Conservation (phyloP, 1,140 invertebrate species). For the Ceratitis capitata region DNA sequence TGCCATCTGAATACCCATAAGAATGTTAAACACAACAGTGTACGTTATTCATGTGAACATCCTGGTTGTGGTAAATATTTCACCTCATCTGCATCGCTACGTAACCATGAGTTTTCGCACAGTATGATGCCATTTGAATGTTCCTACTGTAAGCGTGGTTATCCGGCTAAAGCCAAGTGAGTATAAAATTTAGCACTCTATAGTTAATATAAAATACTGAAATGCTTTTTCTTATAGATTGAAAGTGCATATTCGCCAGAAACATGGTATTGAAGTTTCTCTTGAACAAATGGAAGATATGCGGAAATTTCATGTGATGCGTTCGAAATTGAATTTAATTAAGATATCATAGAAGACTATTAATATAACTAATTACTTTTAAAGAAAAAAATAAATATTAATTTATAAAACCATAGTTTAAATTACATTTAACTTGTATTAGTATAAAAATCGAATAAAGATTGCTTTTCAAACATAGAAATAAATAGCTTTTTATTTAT, state of each 20-base stretch:
- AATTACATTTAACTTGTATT: background rate
- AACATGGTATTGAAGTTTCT: slow-evolving; percentile 46
- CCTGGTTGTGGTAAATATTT: slow-evolving; percentile 49
- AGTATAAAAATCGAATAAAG: background rate
- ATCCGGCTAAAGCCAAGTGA: slow-evolving; percentile 52
- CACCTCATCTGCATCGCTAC: slow-evolving; percentile 49
- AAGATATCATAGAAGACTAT: slow-evolving; percentile 27
- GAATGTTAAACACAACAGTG: slow-evolving; percentile 49
- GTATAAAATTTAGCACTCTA: slow-evolving; percentile 41
- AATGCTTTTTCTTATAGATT: slow-evolving; percentile 45
- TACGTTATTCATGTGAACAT: slow-evolving; percentile 50
- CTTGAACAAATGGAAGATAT: slow-evolving; percentile 50
- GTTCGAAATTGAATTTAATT: slow-evolving; percentile 50
- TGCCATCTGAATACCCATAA: slow-evolving; percentile 52
- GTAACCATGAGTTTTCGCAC: slow-evolving; percentile 52
- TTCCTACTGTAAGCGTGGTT: slow-evolving; percentile 49
- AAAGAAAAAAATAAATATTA: background rate
- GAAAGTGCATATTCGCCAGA: slow-evolving; percentile 47
- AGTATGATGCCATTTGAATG: slow-evolving; percentile 55
- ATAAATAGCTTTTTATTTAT: background rate
- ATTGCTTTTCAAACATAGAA: background rate
- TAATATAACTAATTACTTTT: background rate
- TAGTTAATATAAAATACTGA: background rate
- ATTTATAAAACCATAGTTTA: background rate
- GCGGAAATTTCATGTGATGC: slow-evolving; percentile 51